A percentile compares a stretch with the other conserved stretches of the same genome.
phyloP scores from a whole-genome alignment of 2,888 invertebrate genomes.

The Ceriagrion tenellum region DNA sequence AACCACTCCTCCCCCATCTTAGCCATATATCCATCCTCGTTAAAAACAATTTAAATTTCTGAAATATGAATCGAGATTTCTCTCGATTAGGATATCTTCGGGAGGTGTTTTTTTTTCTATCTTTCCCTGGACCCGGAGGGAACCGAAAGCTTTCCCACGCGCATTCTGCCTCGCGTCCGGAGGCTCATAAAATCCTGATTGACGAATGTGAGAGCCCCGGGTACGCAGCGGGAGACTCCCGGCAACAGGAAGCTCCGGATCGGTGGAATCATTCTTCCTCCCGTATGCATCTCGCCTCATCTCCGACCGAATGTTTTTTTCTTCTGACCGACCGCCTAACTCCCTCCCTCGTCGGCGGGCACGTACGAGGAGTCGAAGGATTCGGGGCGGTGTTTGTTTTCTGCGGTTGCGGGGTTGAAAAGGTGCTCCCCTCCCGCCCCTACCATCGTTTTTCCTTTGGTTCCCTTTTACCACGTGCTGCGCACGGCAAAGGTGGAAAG shows the following conservation, averaged over 20 bases:
- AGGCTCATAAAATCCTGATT: slow-evolving; percentile 53
- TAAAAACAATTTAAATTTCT: slow-evolving; percentile 32
- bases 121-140: neutral
- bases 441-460: neutral
- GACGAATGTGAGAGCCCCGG: slow-evolving; percentile 55
- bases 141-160: slow-evolving; percentile 45
- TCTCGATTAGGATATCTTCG: slow-evolving; percentile 6
- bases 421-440: neutral
- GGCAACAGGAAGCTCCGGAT: neutral
- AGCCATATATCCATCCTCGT: slow-evolving; percentile 22
- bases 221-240: slow-evolving; percentile 30
- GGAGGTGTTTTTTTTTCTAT: neutral
- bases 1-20: neutral
- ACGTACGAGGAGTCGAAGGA: slow-evolving; percentile 8
- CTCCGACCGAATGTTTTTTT: no score
- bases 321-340: no score
- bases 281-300: neutral
- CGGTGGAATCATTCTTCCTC: neutral
- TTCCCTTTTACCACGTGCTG: slow-evolving; percentile 56
- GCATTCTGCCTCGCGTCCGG: slow-evolving; percentile 3
- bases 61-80: slow-evolving; percentile 20
- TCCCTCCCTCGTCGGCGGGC: neutral
- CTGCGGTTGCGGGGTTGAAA: slow-evolving; percentile 2
- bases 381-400: slow-evolving; percentile 37
- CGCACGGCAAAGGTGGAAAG: slow-evolving; percentile 39